Conservation (phyloP, 2,797 vertebrate genomes). For the Hemibagrus guttatus region DNA sequence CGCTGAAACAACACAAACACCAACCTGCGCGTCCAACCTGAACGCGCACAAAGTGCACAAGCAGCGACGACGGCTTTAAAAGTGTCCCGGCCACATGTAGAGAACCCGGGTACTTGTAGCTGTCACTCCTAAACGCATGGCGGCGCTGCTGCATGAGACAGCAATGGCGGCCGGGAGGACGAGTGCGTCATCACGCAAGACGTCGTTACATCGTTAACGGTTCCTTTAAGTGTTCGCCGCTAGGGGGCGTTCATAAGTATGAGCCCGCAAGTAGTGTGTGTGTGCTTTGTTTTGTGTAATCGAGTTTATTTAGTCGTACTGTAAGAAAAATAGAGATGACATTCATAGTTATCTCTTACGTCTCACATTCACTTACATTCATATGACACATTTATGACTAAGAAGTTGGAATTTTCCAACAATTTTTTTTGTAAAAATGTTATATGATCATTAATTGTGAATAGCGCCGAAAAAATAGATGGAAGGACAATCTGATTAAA, state of each 20-base stretch:
- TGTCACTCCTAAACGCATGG: slow-evolving; percentile 31
- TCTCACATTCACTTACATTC: not conserved
- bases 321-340: not conserved
- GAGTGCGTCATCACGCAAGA: slow-evolving; percentile 45
- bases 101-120: slow-evolving; percentile 44
- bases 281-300: not conserved
- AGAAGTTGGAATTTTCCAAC: not conserved
- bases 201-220: not conserved
- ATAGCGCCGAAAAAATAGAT: no score
- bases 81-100: slow-evolving; percentile 56
- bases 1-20: slow-evolving; percentile 16
- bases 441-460: not conserved
- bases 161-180: slow-evolving; percentile 22
- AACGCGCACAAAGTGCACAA: slow-evolving; percentile 13
- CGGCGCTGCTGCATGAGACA: slow-evolving; percentile 45
- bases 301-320: not conserved
- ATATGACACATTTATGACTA: not conserved
- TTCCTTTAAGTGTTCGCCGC: not conserved
- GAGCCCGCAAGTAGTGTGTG: not conserved
- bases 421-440: not conserved
- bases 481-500: not conserved
- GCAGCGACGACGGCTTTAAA: slow-evolving; percentile 44
- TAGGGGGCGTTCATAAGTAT: not conserved
- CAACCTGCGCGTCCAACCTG: slow-evolving; percentile 16
- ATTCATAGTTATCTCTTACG: not conserved